A percentile compares a stretch with the other conserved stretches of the same genome.
phyloP scores from a whole-genome alignment of 2,888 invertebrate genomes.

The Rhagonycha fulva region DNA sequence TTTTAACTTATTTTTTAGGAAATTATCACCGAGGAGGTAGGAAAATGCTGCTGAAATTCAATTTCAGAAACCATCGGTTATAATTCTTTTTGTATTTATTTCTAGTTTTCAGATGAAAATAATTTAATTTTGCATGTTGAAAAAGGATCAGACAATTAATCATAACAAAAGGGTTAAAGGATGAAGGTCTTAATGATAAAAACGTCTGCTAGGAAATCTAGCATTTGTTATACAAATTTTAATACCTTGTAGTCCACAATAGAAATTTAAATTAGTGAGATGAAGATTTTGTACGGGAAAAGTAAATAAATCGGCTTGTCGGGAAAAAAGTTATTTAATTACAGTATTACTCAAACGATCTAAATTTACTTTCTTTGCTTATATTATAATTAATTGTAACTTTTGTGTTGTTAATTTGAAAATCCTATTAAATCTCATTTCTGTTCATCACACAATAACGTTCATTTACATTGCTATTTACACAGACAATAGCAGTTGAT shows the following conservation, averaged over 20 bases:
- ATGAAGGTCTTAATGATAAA: not conserved
- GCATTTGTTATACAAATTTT: not conserved
- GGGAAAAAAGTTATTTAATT: not conserved
- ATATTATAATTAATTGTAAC: not conserved
- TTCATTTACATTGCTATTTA: not conserved
- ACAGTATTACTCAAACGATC: not conserved
- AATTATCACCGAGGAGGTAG: not conserved
- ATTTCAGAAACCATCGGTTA: not conserved
- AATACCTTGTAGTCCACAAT: not conserved
- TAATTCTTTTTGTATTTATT: not conserved
- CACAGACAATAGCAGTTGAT: not conserved
- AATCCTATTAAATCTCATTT: not conserved
- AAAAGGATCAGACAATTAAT: not conserved
- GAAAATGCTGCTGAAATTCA: not conserved
- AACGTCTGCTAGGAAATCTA: not conserved
- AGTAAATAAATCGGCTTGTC: not conserved
- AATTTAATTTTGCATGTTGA: not conserved
- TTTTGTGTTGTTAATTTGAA: not conserved
- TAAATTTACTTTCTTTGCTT: not conserved
- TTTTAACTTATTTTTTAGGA: not conserved
- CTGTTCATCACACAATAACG: not conserved
- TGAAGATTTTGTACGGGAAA: not conserved
- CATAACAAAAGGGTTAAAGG: not conserved
- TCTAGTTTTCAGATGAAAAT: not conserved
- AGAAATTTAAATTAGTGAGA: not conserved